These are phyloP conservation scores for Calonectris borealis DNA, from an alignment of 2,113 vertebrate species.

Conservation along the genomic window DNA sequence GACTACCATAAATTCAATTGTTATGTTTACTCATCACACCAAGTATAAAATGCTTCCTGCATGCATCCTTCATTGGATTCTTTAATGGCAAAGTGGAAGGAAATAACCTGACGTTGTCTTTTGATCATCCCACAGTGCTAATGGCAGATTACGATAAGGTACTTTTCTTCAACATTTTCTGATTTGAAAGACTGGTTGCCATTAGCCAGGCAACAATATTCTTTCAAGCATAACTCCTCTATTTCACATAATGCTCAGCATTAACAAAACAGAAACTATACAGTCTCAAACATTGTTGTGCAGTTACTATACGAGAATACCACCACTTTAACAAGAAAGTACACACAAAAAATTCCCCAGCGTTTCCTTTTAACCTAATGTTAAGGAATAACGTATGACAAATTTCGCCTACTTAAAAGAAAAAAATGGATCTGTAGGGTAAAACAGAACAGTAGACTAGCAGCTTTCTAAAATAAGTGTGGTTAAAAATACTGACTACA, in stretches of 20 bases:
- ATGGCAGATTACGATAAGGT: background rate
- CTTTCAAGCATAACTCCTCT: background rate
- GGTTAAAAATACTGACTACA: background rate
- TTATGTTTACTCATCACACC: background rate
- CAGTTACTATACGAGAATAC: background rate
- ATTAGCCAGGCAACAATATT: background rate
- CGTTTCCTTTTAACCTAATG: background rate
- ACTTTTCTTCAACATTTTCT: background rate
- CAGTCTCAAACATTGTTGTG: background rate
- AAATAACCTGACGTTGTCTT: background rate
- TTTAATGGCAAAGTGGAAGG: background rate
- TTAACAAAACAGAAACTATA: background rate
- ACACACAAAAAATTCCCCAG: background rate
- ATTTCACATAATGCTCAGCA: background rate
- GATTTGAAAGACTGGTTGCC: background rate
- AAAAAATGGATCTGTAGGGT: background rate
- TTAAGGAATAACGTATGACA: background rate
- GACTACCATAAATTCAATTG: background rate
- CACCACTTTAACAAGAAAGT: background rate
- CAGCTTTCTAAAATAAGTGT: background rate
- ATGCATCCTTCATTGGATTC: background rate
- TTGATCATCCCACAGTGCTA: background rate
- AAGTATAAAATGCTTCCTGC: background rate
- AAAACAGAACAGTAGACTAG: background rate
- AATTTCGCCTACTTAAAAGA: background rate